phyloP scores from a whole-genome alignment of 1,140 invertebrate genomes.

The Bombus superbus region DNA sequence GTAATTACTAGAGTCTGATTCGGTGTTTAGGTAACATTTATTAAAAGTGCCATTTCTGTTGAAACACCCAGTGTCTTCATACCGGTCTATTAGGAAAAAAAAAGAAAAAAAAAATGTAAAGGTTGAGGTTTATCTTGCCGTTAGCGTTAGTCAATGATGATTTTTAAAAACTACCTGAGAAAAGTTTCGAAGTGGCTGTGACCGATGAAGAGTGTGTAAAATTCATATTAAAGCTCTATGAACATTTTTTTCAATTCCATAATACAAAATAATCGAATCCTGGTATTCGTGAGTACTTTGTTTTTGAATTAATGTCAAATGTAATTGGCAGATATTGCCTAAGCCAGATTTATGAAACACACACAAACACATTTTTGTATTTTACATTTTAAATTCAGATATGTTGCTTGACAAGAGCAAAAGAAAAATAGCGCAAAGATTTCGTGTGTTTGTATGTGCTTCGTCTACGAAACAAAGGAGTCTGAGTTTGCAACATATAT shows the following conservation, averaged over 20 bases:
- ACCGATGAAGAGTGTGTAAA: slow-evolving; percentile 30
- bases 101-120: neutral
- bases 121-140: slow-evolving; percentile 25
- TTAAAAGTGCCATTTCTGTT: slow-evolving; percentile 41
- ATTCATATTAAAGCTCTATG: slow-evolving; percentile 29
- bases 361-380: neutral
- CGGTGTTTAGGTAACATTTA: slow-evolving; percentile 20
- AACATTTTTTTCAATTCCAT: slow-evolving; percentile 12
- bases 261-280: neutral
- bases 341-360: neutral
- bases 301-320: neutral
- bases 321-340: neutral
- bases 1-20: slow-evolving; percentile 4
- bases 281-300: slow-evolving; percentile 1
- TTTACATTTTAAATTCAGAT: neutral
- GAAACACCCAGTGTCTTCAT: slow-evolving; percentile 40
- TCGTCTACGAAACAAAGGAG: slow-evolving; percentile 40
- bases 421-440: neutral
- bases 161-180: slow-evolving; percentile 36
- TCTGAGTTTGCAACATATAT: slow-evolving; percentile 20
- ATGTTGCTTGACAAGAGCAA: slow-evolving; percentile 36
- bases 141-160: slow-evolving; percentile 46
- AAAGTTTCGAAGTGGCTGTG: slow-evolving; percentile 54
- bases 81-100: slow-evolving; percentile 18
- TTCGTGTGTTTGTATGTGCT: slow-evolving; percentile 3